Evolutionary conservation across 1,140 invertebrate genomes (phyloP), one percentile per base, ranked within the genome.

Genomic region (Temnothorax curvispinosus): DNA sequence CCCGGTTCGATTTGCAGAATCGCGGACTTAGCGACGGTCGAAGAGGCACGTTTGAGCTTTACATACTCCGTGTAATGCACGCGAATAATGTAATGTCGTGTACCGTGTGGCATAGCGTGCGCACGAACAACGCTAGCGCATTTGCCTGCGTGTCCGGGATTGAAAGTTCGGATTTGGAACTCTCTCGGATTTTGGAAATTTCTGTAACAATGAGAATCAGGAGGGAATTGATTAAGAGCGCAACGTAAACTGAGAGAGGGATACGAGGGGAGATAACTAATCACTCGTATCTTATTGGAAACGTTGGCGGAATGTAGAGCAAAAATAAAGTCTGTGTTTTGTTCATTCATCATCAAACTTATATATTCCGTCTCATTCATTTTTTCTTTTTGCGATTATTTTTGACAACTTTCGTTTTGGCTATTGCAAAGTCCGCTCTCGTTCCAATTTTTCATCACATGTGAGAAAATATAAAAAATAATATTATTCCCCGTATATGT

Each of bases 1-100:
- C 27, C 58, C 38, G 3, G 44, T 9, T 15, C 13, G 50, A 32
- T 21, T 64, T 21, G 27, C 11, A 15, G 9, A 58, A 50, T 11
- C 2, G 18, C 3, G 0, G 18, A 54, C 7, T 54, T 77, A 0
- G 35, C 11, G 9, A 21, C 50, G 47, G 21, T 18, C 60, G 41
- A 21, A 11, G n/a, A 41, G 35, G 9, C 54, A 32, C 15, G 44
- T 38, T 62, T 72, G 11, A 75, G 35, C 52, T 67, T 77, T 27
- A 56, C 15, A 11, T 65, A 58, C 11, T 32, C 11, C 52, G 11
- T 52, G n/a, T 85, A 60, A 77, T 85, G 32, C 21, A 52, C 62
- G 6, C 35, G 35, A 85, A 32, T 21, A 65, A 60, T 67, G 32
- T 64, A 85, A 85, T 77, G 41, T 67, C 47, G 65, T 41, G 13